Evolutionary conservation across 2,113 vertebrate species (phyloP), one percentile per base, ranked within the genome.

Genomic region (Grallaria varia): DNA sequence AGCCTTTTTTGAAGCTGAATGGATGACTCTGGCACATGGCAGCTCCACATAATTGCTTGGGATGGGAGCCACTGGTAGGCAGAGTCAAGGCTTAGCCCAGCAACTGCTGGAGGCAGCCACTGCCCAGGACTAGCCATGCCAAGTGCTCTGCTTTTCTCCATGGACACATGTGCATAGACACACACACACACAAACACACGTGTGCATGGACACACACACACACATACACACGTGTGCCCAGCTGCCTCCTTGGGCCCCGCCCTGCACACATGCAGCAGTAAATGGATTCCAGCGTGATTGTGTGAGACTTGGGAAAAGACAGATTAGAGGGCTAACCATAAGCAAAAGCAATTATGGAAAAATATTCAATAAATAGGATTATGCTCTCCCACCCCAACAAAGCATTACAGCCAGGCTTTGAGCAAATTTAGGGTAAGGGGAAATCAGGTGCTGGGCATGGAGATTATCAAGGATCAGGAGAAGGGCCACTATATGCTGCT

Each of bases 341-440:
- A 42, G 31, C 66, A 91, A 93, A 95, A 58, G 66, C 60, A 85
- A 55, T 94, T 82, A 66, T 28, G 33, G 82, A 56, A 86, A 78
- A 92, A 74, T 60, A 84, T 58, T 84, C 59, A 69, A 55, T 44
- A 81, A 69, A 83, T 28, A 60, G 71, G 91, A 87, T 80, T 75
- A 75, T 6, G 21, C 17, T 37, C 72, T 50, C 8, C 30, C 30
- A 30, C 49, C 18, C 44, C 85, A 49, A 39, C 31, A 71, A 58
- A 80, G 82, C 40, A 87, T 91, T 95, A 86, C 56, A 84, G 7
- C 2, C 53, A 72, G 75, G 60, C 77, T 91, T 80, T 81, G 55
- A 85, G 73, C 63, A 96, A 84, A 77, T 94, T 92, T 71, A 68
- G 60, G 66, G 69, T 71, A 74, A 93, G 56, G 12, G 35, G 39